Base-by-base conservation (phyloP, 1,140 invertebrate genomes). In the Colletes gigas region DNA sequence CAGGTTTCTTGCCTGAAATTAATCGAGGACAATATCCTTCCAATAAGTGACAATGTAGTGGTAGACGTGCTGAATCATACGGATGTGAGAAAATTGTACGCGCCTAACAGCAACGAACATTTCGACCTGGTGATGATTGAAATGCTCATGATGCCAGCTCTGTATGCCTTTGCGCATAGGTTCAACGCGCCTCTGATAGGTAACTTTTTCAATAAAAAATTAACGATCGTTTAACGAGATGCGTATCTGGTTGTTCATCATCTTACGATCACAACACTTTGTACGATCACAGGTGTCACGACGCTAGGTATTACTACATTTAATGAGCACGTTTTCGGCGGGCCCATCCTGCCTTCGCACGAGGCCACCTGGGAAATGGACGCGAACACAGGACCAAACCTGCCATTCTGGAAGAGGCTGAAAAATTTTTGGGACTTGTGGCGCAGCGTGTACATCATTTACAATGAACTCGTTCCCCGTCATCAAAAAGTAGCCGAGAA, bases 401-500 rank as follows among this genome's bases (percentile, higher is more conserved):
- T 85, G 15, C 21, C 88, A 30, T 83, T 88, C 9, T 88, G 79
- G 75, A 10, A 80, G 8, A 83, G 83, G 60, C 10, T 87, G 39
- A 57, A 21, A 0, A 88, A 88, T 66, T 88, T 82, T 55, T 17
- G 15, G 39, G 55, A 7, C 50, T 0, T 63, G 0, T 89, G 82
- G 86, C 41, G 74, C 8, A 17, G 30, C 0, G 6, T 83, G 17
- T 83, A 88, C 41, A 2, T 4, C 0, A 3, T 19, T 0, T 14
- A 68, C 10, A 57, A 57, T 15, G 0, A 80, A 0, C 47, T 89
- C 65, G 78, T 90, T 54, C 90, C 93, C 5, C 66, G 72, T 15
- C 93, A 94, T 6, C 71, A 92, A 63, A 30, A 82, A 50, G 44
- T 94, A 1, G 89, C 92, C 50, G 81, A 90, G 8, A 87, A 92